phyloP scores from a whole-genome alignment of 1,140 invertebrate species.

The Drosophila gunungcola region DNA sequence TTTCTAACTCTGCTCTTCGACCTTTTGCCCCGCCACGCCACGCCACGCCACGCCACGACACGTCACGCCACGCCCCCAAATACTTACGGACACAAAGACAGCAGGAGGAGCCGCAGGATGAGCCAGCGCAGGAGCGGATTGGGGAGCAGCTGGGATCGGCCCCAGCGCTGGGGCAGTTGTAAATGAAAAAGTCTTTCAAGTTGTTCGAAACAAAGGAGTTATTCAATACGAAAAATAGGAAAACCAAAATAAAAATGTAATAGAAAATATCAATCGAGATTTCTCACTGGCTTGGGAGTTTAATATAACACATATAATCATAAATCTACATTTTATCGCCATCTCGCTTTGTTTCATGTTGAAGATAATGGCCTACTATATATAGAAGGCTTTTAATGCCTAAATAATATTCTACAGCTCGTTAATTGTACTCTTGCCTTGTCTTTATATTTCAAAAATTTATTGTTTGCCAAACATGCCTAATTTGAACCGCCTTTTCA shows the following conservation, averaged over 20 bases:
- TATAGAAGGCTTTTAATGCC: too few relatives aligned
- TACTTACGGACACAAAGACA: constrained; percentile 19
- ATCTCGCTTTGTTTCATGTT: constrained; percentile 17
- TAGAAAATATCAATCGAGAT: constrained; percentile 40
- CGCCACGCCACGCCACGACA: constrained; percentile 3
- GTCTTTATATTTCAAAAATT: too few relatives aligned
- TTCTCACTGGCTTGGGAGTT: background rate
- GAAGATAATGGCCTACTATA: background rate
- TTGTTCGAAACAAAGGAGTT: constrained; percentile 68
- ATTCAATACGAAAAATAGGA: constrained; percentile 59
- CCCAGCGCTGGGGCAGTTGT: constrained; percentile 35
- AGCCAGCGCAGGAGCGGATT: constrained; percentile 15
- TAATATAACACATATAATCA: too few relatives aligned
- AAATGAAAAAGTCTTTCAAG: constrained; percentile 62
- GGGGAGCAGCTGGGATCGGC: constrained; percentile 11
- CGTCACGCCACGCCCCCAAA: constrained; percentile 1
- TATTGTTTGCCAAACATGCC: too few relatives aligned
- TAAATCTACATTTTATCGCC: background rate
- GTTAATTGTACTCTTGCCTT: too few relatives aligned
- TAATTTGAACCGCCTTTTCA: background rate
- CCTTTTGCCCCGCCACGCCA: constrained; percentile 22
- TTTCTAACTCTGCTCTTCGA: constrained; percentile 58
- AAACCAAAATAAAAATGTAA: constrained; percentile 70
- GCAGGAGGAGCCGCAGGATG: constrained; percentile 23
- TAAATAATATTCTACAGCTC: too few relatives aligned